Base-by-base conservation (phyloP, 1,140 invertebrate genomes). In the Diachasmimorpha longicaudata region DNA sequence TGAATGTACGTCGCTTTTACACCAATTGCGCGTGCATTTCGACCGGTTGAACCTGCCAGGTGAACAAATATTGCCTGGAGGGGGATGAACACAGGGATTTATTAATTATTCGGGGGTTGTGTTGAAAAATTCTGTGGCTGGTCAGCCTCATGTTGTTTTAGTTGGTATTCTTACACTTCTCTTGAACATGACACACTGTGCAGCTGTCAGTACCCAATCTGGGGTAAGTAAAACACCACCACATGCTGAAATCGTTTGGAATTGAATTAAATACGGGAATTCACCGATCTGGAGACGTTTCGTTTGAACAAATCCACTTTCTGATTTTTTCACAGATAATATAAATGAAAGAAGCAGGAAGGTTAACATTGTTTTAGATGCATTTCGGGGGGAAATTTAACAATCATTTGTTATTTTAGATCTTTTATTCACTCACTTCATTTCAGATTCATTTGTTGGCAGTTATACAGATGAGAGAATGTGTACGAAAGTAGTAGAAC, bases 171-270 rank as follows among this genome's bases (percentile, higher is more conserved):
- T 79, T 78, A 83, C 81, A 72, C 81, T 80, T 77, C 81, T 72
- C 44, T 81, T 79, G 36, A 77, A 76, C 37, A 79, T 78, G 31
- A 83, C 79, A 63, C 81, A 83, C 74, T 83, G 80, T 3, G 80
- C 81, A n/a, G 81, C 78, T 19, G 81, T 83, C 37, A 81, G 39
- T 21, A 83, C 76, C 81, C 81, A 83, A 23, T 83, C 81, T 16
- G 80, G 67, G 37, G 80, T 79, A 23, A 83, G 55, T 19, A 83
- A 74, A 52, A 83, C 70, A 58, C 81, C 80, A n/a, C 80, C 80
- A 55, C 80, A 83, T 37, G 81, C 80, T 55, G 66, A 21, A 71
- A 83, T 74, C 42, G 81, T 83, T 78, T 83, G 72, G 79, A 83
- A 83, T 73, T 83, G 81, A 70, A 83, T 73, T 6, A 31, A 31